Evolutionary conservation across 2,797 vertebrate species (phyloP).

Genomic region (Poeciliopsis infans): DNA sequence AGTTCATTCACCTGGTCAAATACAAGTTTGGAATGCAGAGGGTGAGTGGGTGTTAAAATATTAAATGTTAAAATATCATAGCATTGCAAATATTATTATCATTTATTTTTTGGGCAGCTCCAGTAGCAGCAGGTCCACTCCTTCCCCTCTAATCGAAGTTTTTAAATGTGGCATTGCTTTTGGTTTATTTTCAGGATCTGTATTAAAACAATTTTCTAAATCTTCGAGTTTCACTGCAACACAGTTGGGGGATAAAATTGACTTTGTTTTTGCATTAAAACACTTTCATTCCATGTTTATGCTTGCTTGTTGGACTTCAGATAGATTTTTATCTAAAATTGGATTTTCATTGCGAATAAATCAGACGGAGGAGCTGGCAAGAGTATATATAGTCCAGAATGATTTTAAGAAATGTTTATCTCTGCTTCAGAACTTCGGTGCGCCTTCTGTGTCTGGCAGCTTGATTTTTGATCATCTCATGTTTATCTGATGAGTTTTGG

Average conservation of each 20-base stretch:
- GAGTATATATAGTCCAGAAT: conserved; percentile 12
- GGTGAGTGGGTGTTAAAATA: neutral
- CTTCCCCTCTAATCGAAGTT: conserved; percentile 39
- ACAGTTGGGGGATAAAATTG: conserved; percentile 35
- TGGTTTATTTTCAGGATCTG: conserved; percentile 38
- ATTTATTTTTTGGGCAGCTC: neutral
- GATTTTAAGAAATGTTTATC: neutral
- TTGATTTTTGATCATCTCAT: conserved; percentile 18
- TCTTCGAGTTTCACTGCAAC: conserved; percentile 29
- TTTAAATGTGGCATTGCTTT: conserved; percentile 25
- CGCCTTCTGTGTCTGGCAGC: conserved; percentile 17
- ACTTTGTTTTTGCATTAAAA: conserved; percentile 26
- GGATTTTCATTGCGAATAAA: conserved; percentile 37
- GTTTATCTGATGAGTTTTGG: conserved; percentile 26
- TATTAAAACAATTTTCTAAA: conserved; percentile 19
- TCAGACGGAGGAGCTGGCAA: conserved; percentile 28
- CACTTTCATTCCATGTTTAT: conserved; percentile 1
- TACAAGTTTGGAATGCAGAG: neutral
- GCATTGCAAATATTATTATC: neutral
- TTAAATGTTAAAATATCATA: neutral
- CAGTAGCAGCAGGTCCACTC: neutral
- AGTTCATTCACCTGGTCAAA: neutral
- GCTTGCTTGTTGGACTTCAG: conserved; percentile 7
- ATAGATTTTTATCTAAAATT: conserved; percentile 22
- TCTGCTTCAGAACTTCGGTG: conserved; percentile 3